phyloP scores from a whole-genome alignment of 53 echinoderm and acorn worm species.

The Apostichopus leukothele region DNA sequence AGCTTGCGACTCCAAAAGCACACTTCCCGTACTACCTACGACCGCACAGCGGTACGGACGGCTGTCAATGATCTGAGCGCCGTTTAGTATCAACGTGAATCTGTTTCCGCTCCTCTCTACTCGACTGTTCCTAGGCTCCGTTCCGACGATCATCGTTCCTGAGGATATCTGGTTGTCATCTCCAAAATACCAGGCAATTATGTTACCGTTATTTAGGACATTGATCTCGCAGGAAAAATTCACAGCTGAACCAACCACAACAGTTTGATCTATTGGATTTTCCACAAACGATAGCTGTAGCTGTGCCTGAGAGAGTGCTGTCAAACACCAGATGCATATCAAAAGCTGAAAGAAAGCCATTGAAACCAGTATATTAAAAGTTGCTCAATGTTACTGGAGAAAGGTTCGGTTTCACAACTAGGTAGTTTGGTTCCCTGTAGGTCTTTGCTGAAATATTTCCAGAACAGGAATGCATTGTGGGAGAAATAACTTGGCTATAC shows the following conservation, averaged over 20 bases:
- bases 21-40: not conserved
- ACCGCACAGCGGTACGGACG: slow-evolving; percentile 3
- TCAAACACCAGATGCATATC: not conserved
- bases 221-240: slow-evolving; percentile 5
- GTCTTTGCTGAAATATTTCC: too few species aligned
- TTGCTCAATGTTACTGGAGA: too few species aligned
- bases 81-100: not conserved
- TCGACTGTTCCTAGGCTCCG: not conserved
- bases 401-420: too few species aligned
- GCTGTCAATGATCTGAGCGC: not conserved
- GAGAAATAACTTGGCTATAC: too few species aligned
- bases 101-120: not conserved
- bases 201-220: not conserved
- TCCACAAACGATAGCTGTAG: not conserved
- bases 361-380: too few species aligned
- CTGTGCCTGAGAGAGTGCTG: not conserved
- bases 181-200: slow-evolving; percentile 3
- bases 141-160: not conserved
- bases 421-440: not conserved
- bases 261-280: not conserved
- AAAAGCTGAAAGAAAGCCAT: too few species aligned
- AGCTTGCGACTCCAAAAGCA: not conserved
- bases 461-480: too few species aligned
- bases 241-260: not conserved
- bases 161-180: not conserved